Evolutionary conservation across 2,797 vertebrate genomes (phyloP).

Genomic region (Phylloscopus collybita): DNA sequence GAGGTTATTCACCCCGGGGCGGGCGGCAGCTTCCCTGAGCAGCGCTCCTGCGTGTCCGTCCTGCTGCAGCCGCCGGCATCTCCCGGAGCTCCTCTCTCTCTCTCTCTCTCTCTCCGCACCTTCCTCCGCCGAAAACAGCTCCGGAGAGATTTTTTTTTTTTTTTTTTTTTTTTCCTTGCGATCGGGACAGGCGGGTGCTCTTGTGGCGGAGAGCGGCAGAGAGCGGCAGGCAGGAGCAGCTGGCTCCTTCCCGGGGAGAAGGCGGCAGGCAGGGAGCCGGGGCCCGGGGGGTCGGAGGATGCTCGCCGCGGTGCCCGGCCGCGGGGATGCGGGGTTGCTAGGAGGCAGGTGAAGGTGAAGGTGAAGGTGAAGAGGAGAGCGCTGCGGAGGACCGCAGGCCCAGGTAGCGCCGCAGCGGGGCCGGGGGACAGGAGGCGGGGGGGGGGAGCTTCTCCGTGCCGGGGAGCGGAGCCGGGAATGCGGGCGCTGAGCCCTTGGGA

Average conservation of each 20-base stretch:
- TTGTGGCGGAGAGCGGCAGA: neutral
- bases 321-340: slow-evolving; percentile 69
- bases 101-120: neutral
- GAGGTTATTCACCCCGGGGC: neutral
- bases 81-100: neutral
- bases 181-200: neutral
- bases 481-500: neutral
- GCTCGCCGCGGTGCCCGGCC: slow-evolving; percentile 22
- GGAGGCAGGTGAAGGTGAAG: slow-evolving; percentile 67
- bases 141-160: neutral
- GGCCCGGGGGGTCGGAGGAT: neutral
- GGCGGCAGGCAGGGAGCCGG: neutral
- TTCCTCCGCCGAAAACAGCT: neutral
- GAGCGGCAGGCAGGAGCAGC: neutral
- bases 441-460: neutral
- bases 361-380: slow-evolving; percentile 53
- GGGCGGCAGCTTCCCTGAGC: neutral
- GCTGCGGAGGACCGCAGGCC: slow-evolving; percentile 26
- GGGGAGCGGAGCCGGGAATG: neutral
- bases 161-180: neutral
- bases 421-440: neutral
- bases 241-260: neutral
- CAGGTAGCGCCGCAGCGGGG: slow-evolving; percentile 33
- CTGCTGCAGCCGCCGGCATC: neutral
- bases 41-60: neutral